Percentiles rank a stretch among this genome's conserved stretches.
phyloP scores from a whole-genome alignment of 1,140 invertebrate genomes.

The Zaprionus nigranus region DNA sequence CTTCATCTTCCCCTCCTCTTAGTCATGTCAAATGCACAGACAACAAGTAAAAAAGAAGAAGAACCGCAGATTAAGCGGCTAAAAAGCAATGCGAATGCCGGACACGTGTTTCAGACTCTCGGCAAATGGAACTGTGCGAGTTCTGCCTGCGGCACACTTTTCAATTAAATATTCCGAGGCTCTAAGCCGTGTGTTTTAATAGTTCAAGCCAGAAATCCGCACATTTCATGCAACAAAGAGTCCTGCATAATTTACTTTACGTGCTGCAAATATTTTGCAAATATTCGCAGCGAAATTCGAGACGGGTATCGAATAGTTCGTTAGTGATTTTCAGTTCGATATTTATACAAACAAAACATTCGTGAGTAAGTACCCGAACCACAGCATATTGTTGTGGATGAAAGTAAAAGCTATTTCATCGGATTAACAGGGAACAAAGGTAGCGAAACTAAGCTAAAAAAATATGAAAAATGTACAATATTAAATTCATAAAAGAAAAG shows the following conservation, averaged over 20 bases:
- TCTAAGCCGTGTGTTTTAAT: constrained; percentile 54
- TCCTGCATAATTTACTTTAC: constrained; percentile 64
- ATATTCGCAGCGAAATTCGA: constrained; percentile 34
- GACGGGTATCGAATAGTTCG: constrained; percentile 9
- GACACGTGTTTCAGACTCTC: constrained; percentile 30
- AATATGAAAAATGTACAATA: background rate
- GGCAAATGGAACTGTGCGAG: background rate
- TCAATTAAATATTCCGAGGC: constrained; percentile 73
- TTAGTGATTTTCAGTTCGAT: constrained; percentile 8
- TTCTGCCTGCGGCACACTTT: constrained; percentile 14
- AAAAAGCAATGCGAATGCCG: constrained; percentile 30
- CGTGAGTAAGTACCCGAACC: background rate
- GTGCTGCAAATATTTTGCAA: constrained; percentile 45
- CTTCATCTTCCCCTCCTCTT: background rate
- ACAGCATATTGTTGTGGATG: background rate
- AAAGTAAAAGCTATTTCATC: too few relatives aligned
- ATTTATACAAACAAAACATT: constrained; percentile 11
- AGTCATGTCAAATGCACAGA: constrained; percentile 43
- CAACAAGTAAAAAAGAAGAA: constrained; percentile 26
- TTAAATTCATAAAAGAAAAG: too few relatives aligned
- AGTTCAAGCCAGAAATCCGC: constrained; percentile 60
- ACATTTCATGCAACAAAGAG: constrained; percentile 63
- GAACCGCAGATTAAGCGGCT: constrained; percentile 55
- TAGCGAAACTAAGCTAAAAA: background rate
- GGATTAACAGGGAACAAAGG: background rate